These are phyloP conservation scores for Peromyscus polionotus DNA, from an alignment of 2,113 vertebrate genomes.

Conservation along the genomic window DNA sequence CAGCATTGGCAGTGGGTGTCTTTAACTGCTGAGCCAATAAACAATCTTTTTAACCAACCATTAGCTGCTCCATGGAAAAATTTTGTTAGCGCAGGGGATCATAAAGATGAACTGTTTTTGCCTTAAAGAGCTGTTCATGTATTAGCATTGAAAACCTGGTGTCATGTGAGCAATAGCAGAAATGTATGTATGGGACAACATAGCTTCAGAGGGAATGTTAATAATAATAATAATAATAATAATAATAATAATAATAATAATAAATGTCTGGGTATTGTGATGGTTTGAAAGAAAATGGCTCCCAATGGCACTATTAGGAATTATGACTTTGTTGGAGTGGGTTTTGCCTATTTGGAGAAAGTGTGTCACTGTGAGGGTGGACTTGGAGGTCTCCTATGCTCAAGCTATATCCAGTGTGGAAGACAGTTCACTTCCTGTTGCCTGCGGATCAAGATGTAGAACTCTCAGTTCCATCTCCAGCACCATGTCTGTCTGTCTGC, in stretches of 20 bases:
- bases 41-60: not conserved
- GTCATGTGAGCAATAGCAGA: not conserved
- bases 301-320: not conserved
- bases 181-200: not conserved
- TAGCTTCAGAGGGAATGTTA: not conserved
- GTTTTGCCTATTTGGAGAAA: not conserved
- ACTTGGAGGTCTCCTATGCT: not conserved
- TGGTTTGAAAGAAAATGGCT: not conserved
- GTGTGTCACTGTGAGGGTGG: not conserved
- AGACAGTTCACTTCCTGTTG: not conserved
- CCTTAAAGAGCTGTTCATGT: not conserved
- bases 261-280: not conserved
- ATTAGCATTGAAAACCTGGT: not conserved
- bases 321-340: not conserved
- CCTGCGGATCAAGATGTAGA: not conserved
- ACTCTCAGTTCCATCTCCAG: no score
- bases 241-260: no score
- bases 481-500: no score
- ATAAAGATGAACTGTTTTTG: not conserved
- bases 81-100: not conserved
- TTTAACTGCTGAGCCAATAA: not conserved
- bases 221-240: not conserved
- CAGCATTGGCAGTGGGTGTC: not conserved
- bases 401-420: not conserved
- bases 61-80: not conserved